Evolutionary conservation across 2,113 vertebrate genomes (phyloP).

Genomic region (Sterna hirundo): DNA sequence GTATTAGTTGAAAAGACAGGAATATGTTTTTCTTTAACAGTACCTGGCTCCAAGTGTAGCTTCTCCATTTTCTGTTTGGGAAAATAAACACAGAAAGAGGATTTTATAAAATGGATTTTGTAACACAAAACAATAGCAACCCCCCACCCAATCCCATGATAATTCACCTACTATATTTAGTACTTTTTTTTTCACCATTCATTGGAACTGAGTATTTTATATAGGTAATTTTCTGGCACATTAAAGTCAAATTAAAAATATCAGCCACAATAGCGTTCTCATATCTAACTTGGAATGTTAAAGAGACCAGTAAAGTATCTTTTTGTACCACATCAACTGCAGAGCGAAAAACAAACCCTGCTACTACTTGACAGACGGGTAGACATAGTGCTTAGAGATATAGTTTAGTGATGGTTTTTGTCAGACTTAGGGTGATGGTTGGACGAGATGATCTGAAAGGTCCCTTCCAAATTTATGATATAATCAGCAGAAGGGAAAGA

Average conservation of each 20-base stretch:
- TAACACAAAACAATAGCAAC: background rate
- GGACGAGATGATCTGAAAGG: too few species aligned
- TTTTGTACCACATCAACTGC: background rate
- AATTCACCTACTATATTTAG: background rate
- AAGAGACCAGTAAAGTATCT: background rate
- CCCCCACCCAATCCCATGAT: accelerated
- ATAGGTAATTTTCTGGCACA: background rate
- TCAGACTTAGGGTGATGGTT: too few species aligned
- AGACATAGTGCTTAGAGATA: too few species aligned
- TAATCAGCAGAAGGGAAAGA: background rate
- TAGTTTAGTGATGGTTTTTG: too few species aligned
- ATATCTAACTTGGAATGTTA: background rate
- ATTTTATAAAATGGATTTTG: background rate
- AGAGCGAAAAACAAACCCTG: background rate
- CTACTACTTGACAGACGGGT: background rate
- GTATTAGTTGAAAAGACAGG: constrained; percentile 64
- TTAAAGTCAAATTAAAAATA: background rate
- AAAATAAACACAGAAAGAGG: background rate
- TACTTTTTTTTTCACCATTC: background rate
- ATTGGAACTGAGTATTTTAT: background rate
- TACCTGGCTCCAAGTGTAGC: constrained; percentile 88
- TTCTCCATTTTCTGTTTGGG: constrained; percentile 79
- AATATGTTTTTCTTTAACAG: constrained; percentile 75
- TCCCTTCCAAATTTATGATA: too few species aligned
- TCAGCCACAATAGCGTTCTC: background rate